Conservation (phyloP, 2,888 invertebrate genomes). For the Cryptocephalus primarius region DNA sequence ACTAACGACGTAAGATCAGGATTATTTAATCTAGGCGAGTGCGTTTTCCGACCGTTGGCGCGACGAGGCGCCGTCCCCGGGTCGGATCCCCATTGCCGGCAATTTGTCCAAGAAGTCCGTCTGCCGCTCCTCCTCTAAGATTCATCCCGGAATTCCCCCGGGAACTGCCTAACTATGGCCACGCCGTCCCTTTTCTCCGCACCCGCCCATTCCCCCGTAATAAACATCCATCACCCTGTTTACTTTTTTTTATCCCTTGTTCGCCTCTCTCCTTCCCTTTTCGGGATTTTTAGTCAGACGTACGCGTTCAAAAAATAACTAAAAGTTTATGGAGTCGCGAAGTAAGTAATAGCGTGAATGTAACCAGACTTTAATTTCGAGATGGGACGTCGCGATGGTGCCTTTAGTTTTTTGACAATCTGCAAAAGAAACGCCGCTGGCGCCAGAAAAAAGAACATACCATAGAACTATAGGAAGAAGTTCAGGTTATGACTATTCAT, state of each 20-base stretch:
- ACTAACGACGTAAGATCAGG: too few relatives aligned
- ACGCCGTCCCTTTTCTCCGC: slow-evolving; percentile 6
- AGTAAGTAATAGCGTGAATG: too few relatives aligned
- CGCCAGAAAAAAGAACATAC: too few relatives aligned
- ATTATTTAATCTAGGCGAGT: background rate
- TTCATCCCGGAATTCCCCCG: slow-evolving; percentile 31
- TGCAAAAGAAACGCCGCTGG: too few relatives aligned
- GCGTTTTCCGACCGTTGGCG: slow-evolving; percentile 10
- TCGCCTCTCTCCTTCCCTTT: slow-evolving; percentile 3
- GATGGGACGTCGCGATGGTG: too few relatives aligned
- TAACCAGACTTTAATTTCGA: too few relatives aligned
- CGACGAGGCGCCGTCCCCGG: slow-evolving; percentile 30
- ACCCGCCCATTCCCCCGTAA: slow-evolving; percentile 25
- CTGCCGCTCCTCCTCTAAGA: slow-evolving; percentile 34
- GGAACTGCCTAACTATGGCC: slow-evolving; percentile 36
- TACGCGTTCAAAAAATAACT: too few relatives aligned
- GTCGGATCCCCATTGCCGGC: slow-evolving; percentile 31
- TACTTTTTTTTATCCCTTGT: slow-evolving; percentile 15
- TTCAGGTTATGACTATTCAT: too few relatives aligned
- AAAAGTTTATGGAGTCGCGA: too few relatives aligned
- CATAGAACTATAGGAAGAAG: too few relatives aligned
- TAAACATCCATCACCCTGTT: slow-evolving; percentile 38
- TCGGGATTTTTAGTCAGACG: slow-evolving; percentile 1
- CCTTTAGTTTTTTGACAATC: too few relatives aligned
- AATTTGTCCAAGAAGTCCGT: slow-evolving; percentile 31